These are phyloP conservation scores for Augiades crinisus DNA, from an alignment of 2,888 invertebrate genomes.

Conservation along the genomic window DNA sequence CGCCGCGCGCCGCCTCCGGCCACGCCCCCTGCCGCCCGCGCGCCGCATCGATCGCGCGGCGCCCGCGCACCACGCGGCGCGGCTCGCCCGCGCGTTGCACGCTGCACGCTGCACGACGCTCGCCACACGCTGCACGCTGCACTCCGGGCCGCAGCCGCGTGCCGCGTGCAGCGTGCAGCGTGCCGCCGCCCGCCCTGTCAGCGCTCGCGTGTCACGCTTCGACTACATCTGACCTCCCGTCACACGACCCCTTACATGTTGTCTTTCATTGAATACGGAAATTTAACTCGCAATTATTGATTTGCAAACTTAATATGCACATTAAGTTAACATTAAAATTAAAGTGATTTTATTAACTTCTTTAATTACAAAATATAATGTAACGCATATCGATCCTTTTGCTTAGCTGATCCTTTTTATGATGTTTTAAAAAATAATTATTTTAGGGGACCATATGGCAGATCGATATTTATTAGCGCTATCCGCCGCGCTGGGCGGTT, in stretches of 20 bases:
- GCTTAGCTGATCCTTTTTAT: background rate
- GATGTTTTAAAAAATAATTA: background rate
- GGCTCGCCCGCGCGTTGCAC: constrained; percentile 13
- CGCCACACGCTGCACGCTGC: background rate
- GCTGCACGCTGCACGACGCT: background rate
- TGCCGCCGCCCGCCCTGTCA: background rate
- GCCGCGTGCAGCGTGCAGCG: background rate
- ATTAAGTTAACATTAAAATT: background rate
- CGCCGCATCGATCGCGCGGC: constrained; percentile 36
- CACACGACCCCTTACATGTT: background rate
- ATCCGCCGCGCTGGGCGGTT: background rate
- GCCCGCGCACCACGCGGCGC: constrained; percentile 33
- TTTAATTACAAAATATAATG: background rate
- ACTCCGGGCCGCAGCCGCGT: background rate
- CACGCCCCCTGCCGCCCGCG: constrained; percentile 42
- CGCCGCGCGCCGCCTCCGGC: constrained; percentile 47
- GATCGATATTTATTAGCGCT: background rate
- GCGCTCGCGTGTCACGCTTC: too few relatives aligned
- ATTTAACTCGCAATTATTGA: background rate
- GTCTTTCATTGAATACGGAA: background rate
- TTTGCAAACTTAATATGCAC: too few relatives aligned
- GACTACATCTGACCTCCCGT: constrained; percentile 26
- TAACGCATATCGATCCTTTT: background rate
- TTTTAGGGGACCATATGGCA: background rate
- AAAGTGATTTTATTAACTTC: background rate